phyloP scores from a whole-genome alignment of 2,113 vertebrate genomes.

The Limanda limanda region DNA sequence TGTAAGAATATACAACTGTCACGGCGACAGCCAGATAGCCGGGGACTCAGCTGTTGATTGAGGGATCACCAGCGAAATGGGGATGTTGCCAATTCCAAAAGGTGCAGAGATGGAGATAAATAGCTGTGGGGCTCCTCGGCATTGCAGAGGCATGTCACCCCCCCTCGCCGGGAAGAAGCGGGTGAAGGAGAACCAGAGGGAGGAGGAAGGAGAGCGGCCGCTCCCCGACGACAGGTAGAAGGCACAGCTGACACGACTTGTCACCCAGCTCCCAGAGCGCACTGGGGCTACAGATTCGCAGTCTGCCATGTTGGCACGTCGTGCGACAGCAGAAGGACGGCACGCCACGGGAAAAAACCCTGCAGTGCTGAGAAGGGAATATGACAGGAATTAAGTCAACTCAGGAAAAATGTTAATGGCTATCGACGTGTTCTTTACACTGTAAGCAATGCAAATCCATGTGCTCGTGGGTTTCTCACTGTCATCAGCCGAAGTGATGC shows the following conservation, averaged over 20 bases:
- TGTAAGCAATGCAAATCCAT: neutral
- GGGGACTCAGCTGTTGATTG: conserved; percentile 55
- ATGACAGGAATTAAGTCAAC: conserved; percentile 31
- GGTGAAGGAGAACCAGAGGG: neutral
- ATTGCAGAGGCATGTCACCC: conserved; percentile 33
- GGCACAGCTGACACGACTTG: conserved; percentile 56
- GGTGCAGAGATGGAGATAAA: conserved; percentile 67
- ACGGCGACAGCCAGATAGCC: conserved; percentile 33
- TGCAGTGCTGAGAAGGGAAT: conserved; percentile 35
- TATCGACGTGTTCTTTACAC: conserved; percentile 29
- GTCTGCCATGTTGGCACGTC: conserved; percentile 18
- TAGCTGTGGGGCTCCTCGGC: conserved; percentile 32
- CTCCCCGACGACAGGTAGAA: conserved; percentile 49
- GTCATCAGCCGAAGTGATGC: conserved; percentile 2
- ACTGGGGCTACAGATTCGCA: conserved; percentile 25
- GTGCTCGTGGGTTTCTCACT: neutral
- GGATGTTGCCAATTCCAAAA: conserved; percentile 53
- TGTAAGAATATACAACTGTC: conserved; percentile 69
- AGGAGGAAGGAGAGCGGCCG: conserved; percentile 16
- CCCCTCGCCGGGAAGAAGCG: neutral
- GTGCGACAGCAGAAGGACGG: conserved; percentile 10
- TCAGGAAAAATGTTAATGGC: conserved; percentile 25
- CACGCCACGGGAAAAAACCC: neutral
- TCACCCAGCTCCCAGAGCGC: conserved; percentile 41
- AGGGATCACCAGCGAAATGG: conserved; percentile 53